Base-by-base conservation (phyloP, 37 sponge, comb jelly and placozoan genomes). In the Oopsacas minuta region DNA sequence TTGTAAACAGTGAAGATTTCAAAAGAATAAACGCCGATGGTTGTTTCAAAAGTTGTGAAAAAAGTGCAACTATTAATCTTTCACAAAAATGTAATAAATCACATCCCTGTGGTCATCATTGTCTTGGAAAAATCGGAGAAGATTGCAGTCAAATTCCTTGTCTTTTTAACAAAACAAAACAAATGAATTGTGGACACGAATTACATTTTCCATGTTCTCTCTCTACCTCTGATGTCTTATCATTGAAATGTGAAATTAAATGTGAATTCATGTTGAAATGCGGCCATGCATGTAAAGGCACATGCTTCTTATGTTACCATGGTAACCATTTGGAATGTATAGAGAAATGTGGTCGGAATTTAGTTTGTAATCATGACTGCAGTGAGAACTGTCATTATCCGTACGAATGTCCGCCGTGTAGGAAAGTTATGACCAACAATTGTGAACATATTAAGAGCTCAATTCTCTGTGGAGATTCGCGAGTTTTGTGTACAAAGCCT, bases 361-460 rank as follows among this genome's bases (percentile, higher is more conserved):
- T 94, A n/a, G 52, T 86, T 0, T 94, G 95, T 89, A 91, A 90
- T 22, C 95, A 94, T 49, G 37, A 53, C 0, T 94, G 95, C 82
- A 7, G 17, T 20, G 75, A n/a, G 22, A 52, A 81, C 1, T 93
- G 89, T 36, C 88, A 88, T 0, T 93, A 92, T 52, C 84, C 94
- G 3, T 23, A 39, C 1, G 83, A 84, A 37, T 93, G 94, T 36
- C 94, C 94, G 0, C 94, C 94, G 5, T 93, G 94, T 83, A 39
- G 12, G 3, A 39, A 86, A 12, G 42, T 37, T 7, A 90, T 94
- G 38, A 83, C 36, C 52, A 92, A 90, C 51, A 91, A 83, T 75
- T 93, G 94, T 69, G 37, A 83, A 36, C 94, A 93, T 81, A 90
- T 90, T 34, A 61, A 83, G 37, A 92, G 91, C 82, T 86, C 86